Percentiles rank a stretch among this genome's conserved stretches.
Conservation (phyloP, 2,113 vertebrate genomes). For the Collichthys lucidus region DNA sequence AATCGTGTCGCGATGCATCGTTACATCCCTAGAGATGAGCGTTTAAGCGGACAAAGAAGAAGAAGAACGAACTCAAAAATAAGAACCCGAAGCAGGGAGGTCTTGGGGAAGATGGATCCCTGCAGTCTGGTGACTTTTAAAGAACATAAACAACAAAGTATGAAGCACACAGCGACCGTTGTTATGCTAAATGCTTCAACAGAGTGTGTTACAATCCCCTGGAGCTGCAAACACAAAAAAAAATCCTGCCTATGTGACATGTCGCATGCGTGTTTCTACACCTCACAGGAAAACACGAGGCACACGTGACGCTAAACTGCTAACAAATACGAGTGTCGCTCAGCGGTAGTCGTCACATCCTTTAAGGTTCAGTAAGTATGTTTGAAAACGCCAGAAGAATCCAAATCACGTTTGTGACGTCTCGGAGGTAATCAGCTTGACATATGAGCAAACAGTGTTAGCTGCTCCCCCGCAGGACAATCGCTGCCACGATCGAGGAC, state of each 20-base stretch:
- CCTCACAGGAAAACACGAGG: not conserved
- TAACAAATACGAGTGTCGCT: conserved; percentile 6
- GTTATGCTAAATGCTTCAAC: no score
- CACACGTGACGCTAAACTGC: not conserved
- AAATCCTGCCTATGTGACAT: no score
- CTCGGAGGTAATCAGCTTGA: conserved; percentile 4
- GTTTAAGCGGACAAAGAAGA: not conserved
- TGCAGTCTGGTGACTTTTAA: no score
- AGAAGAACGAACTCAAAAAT: no score
- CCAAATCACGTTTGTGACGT: not conserved
- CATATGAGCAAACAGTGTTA: conserved; percentile 2
- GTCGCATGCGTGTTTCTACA: no score
- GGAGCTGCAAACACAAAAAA: no score
- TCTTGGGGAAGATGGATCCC: no score
- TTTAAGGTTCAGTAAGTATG: not conserved
- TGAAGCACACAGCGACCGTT: no score
- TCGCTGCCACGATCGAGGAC: not conserved
- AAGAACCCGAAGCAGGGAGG: no score
- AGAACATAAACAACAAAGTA: no score
- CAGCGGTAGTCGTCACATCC: not conserved
- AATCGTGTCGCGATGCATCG: no score
- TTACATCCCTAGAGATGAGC: not conserved
- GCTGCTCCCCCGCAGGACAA: conserved; percentile 13
- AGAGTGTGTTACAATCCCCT: no score
- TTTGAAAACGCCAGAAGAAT: conserved; percentile 10